Evolutionary conservation across 2,797 vertebrate genomes (phyloP).

Genomic region (Lates japonicus): DNA sequence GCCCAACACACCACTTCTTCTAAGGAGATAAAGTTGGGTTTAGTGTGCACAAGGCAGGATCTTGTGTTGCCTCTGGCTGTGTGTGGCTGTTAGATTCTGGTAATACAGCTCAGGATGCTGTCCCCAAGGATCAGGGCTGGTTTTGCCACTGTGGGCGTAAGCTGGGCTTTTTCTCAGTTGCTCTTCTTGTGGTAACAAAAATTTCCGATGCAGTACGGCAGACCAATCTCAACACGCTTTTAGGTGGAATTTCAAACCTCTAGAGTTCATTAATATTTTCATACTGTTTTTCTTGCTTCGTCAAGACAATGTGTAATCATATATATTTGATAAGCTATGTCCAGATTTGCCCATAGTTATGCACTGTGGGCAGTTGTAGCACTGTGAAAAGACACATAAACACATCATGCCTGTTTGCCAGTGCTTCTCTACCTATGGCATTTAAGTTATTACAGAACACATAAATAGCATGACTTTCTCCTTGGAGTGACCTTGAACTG

Average conservation of each 20-base stretch:
- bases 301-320: constrained; percentile 7
- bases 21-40: constrained; percentile 30
- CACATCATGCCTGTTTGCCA: not conserved
- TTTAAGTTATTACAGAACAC: constrained; percentile 7
- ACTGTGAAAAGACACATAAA: not conserved
- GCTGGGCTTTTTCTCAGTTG: constrained; percentile 29
- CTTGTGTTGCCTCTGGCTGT: constrained; percentile 44
- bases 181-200: constrained; percentile 22
- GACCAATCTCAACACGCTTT: not conserved
- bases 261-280: not conserved
- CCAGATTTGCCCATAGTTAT: not conserved
- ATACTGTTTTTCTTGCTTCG: not conserved
- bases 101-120: constrained; percentile 59
- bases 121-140: constrained; percentile 49
- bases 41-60: constrained; percentile 39
- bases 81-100: constrained; percentile 49
- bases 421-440: not conserved
- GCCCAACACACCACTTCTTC: constrained; percentile 25
- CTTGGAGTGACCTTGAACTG: constrained; percentile 15
- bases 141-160: constrained; percentile 33
- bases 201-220: not conserved
- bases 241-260: not conserved
- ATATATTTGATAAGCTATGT: not conserved
- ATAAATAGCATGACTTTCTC: constrained; percentile 1
- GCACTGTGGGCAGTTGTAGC: not conserved